These are phyloP conservation scores for Xiphophorus couchianus DNA, from an alignment of 2,113 vertebrate species.

Conservation along the genomic window DNA sequence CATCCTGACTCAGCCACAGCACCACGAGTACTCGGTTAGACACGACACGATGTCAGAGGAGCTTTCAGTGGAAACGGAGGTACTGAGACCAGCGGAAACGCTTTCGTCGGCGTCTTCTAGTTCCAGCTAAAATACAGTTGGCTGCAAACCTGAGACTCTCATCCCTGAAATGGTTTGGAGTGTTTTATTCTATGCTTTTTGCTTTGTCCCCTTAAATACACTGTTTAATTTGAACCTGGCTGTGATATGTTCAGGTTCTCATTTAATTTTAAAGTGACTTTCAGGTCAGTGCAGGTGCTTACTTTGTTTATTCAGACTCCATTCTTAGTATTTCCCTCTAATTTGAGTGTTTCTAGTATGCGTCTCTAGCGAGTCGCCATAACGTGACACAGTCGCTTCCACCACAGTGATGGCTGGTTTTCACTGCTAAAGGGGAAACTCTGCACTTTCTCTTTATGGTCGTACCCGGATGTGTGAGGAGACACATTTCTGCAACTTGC, in stretches of 20 bases:
- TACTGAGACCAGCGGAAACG: background rate
- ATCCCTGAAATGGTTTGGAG: background rate
- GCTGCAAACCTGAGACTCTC: no score
- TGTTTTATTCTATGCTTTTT: background rate
- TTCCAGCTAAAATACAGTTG: no score
- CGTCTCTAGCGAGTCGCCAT: conserved; percentile 11
- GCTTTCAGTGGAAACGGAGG: background rate
- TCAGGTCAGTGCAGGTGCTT: conserved; percentile 1
- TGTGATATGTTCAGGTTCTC: conserved; percentile 40
- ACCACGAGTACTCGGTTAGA: background rate
- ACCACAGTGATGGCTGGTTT: background rate
- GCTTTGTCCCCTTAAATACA: background rate
- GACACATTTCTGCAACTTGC: background rate
- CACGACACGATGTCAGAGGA: background rate
- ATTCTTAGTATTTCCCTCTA: background rate
- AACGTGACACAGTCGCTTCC: background rate
- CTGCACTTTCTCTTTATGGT: background rate
- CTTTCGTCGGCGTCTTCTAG: background rate
- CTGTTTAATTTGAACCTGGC: conserved; percentile 18
- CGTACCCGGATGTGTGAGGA: background rate
- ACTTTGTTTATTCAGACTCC: conserved; percentile 20
- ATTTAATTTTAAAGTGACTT: conserved; percentile 6
- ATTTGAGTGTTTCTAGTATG: conserved; percentile 7
- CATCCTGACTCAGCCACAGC: background rate
- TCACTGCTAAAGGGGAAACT: background rate